These are phyloP conservation scores for Drosophila ambigua DNA, from an alignment of 1,140 invertebrate species.

Conservation along the genomic window DNA sequence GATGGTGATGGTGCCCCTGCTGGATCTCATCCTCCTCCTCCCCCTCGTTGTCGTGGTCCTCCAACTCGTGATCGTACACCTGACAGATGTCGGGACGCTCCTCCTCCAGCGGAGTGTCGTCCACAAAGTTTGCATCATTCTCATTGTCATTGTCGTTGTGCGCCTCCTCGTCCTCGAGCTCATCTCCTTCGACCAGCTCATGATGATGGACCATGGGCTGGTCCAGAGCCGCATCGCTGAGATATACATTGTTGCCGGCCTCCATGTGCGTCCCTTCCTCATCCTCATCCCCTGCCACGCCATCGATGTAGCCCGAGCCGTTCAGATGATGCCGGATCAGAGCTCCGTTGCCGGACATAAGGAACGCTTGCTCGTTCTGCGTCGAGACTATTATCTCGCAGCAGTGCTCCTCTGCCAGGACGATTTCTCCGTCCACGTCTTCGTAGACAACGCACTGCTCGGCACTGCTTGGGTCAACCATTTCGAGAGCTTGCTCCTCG, in stretches of 20 bases:
- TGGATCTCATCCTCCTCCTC: constrained; percentile 19
- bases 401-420: constrained; percentile 59
- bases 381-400: constrained; percentile 67
- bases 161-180: constrained; percentile 19
- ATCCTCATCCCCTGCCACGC: constrained; percentile 18
- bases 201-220: constrained; percentile 36
- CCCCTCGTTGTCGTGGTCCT: constrained; percentile 62
- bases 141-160: constrained; percentile 33
- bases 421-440: constrained; percentile 44
- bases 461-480: not conserved
- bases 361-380: constrained; percentile 46
- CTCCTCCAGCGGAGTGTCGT: constrained; percentile 49
- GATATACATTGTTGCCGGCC: constrained; percentile 50
- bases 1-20: constrained; percentile 1
- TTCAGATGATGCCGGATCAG: constrained; percentile 43
- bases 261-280: constrained; percentile 19
- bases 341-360: constrained; percentile 32
- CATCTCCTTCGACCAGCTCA: constrained; percentile 43
- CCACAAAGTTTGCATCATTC: constrained; percentile 46
- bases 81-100: constrained; percentile 63
- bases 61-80: constrained; percentile 64
- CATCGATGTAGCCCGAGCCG: constrained; percentile 32
- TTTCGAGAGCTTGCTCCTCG: not conserved
- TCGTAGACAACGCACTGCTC: constrained; percentile 57
- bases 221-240: constrained; percentile 62